These are phyloP conservation scores for Isurus oxyrinchus DNA, from an alignment of 2,113 vertebrate species.

Conservation along the genomic window DNA sequence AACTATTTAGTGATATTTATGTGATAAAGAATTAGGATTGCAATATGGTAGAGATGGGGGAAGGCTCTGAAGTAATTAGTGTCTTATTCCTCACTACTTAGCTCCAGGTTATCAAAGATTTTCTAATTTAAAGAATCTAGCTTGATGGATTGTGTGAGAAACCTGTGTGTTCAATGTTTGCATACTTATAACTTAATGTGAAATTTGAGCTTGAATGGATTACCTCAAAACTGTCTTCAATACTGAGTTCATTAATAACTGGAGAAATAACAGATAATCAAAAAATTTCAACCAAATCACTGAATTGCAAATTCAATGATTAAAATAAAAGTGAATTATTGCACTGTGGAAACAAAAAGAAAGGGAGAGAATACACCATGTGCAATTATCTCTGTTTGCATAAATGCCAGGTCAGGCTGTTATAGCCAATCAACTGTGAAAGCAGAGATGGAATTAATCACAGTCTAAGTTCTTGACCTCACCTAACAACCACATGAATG, in stretches of 20 bases:
- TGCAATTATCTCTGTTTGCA: neutral
- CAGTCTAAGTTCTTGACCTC: neutral
- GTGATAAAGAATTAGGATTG: constrained; percentile 7
- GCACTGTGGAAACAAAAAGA: neutral
- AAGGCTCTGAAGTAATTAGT: neutral
- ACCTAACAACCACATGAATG: neutral
- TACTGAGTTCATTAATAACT: neutral
- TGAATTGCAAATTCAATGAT: neutral
- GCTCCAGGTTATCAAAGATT: constrained; percentile 19
- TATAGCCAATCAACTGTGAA: neutral
- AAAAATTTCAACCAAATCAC: neutral
- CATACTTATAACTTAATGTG: constrained; percentile 14
- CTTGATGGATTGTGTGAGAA: constrained; percentile 30
- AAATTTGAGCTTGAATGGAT: neutral
- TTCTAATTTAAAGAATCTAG: constrained; percentile 27
- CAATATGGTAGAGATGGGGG: neutral
- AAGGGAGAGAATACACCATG: neutral
- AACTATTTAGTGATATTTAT: neutral
- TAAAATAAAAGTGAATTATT: neutral
- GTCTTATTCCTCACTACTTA: neutral
- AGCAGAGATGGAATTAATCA: neutral
- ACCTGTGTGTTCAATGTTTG: neutral
- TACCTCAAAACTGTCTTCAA: neutral
- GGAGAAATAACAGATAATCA: no score
- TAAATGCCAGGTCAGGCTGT: neutral